Evolutionary conservation across 2,797 vertebrate genomes (phyloP), one percentile per base, ranked within the genome.

Genomic region (Botia kubotai): DNA sequence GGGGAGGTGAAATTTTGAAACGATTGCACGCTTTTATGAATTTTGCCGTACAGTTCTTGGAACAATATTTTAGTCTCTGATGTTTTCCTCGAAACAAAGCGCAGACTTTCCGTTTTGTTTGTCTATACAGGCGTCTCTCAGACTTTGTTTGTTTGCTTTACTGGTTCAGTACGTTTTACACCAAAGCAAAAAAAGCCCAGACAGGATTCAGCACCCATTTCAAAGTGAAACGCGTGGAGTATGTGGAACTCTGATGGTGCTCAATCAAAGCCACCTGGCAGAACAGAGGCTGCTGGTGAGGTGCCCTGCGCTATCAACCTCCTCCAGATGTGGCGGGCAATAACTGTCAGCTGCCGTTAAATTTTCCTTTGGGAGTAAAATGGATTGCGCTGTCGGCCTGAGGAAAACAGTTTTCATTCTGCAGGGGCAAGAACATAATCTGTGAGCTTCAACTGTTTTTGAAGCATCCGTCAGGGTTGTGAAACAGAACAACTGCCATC

Each of bases 311-410:
- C 79, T 82, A 67, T 75, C 74, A 81, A 83, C 80, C 76, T 84
- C 85, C 77, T 72, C 88, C 89, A 91, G 86, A 91, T 90, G 89
- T 83, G 84, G 75, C n/a, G 86, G 67, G 77, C 86, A 88, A 88
- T 89, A 89, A 86, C 86, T 83, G 86, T 89, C 87, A 80, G 52
- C 52, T 75, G 72, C 86, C 80, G 87, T 84, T 89, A 85, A 86
- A 89, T 83, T 89, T 84, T 84, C 81, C 88, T 85, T 87, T 23
- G n/a, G 26, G 52, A 80, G 60, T 52, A 60, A 73, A 80, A 80
- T 60, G 26, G 71, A 68, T 75, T 75, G 39, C 58, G 50, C 85
- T 86, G 89, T 70, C 57, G 58, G 77, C 85, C 80, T 86, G 75
- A 87, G 74, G 87, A 89, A 90, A 85, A 84, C 4, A 5, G 16